phyloP scores from a whole-genome alignment of 2,797 vertebrate species.

The Mormyrops boulengeri region DNA sequence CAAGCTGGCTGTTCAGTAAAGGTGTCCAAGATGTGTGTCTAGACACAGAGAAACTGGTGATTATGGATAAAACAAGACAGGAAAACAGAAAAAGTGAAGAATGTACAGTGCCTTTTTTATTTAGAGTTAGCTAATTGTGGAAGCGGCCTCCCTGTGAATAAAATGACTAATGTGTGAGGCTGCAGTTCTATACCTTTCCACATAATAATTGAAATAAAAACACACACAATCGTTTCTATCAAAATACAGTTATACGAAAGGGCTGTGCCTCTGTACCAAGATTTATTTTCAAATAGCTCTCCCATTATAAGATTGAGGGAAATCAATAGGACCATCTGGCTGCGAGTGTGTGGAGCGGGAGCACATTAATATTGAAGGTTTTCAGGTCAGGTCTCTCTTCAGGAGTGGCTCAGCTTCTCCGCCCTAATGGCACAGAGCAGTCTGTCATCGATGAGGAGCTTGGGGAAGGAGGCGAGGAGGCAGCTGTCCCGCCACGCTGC shows the following conservation, averaged over 20 bases:
- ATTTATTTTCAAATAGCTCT: conserved; percentile 1
- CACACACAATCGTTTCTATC: neutral
- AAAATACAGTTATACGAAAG: conserved; percentile 8
- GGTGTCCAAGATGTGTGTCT: neutral
- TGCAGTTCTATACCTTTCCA: neutral
- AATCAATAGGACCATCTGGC: conserved; percentile 25
- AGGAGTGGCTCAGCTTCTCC: conserved; percentile 1
- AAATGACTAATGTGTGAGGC: neutral
- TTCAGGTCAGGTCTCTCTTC: neutral
- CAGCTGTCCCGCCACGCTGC: neutral
- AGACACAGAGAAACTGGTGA: conserved; percentile 7
- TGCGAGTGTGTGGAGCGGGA: neutral
- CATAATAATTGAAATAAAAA: neutral
- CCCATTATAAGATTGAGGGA: conserved; percentile 19
- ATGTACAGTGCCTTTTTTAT: neutral
- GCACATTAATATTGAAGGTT: conserved; percentile 23
- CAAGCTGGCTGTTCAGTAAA: neutral
- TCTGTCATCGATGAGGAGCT: neutral
- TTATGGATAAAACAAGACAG: neutral
- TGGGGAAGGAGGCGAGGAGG: neutral
- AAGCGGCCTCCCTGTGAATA: neutral
- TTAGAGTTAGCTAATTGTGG: neutral
- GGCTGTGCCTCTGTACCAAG: neutral
- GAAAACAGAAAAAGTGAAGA: neutral
- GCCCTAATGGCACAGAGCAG: conserved; percentile 19